phyloP scores from a whole-genome alignment of 2,888 invertebrate species.

The Drosophila cognata region DNA sequence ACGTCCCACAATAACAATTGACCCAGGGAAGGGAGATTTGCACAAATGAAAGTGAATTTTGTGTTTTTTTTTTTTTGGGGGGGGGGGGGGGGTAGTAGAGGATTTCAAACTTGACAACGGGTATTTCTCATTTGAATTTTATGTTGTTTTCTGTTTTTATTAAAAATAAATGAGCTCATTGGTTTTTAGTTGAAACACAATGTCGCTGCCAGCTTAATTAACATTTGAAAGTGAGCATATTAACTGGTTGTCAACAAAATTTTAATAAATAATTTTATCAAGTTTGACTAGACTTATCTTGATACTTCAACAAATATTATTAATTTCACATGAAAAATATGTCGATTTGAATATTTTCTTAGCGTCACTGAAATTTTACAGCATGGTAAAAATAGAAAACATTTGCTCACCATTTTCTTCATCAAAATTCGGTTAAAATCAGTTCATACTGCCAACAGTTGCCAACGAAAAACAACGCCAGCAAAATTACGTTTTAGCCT shows the following conservation, averaged over 20 bases:
- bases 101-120: conserved; percentile 20
- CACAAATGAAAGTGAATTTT: conserved; percentile 75
- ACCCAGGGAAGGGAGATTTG: conserved; percentile 51
- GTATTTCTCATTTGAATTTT: conserved; percentile 47
- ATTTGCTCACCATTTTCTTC: conserved; percentile 76
- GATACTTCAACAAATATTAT: background rate
- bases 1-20: conserved; percentile 49
- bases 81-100: conserved; percentile 18
- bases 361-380: conserved; percentile 39
- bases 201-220: background rate
- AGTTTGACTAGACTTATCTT: background rate
- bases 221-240: background rate
- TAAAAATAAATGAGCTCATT: conserved; percentile 26
- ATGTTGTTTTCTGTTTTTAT: conserved; percentile 22
- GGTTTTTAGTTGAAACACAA: conserved; percentile 21
- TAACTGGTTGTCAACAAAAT: background rate
- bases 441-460: conserved; percentile 81
- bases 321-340: background rate
- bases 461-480: conserved; percentile 71
- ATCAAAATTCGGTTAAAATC: conserved; percentile 72
- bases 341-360: conserved; percentile 24
- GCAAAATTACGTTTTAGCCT: conserved; percentile 49
- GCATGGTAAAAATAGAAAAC: conserved; percentile 22
- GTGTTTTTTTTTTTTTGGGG: conserved; percentile 8
- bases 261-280: background rate